These are phyloP conservation scores for Drosophila lacertosa DNA, from an alignment of 1,140 invertebrate species.

Conservation along the genomic window DNA sequence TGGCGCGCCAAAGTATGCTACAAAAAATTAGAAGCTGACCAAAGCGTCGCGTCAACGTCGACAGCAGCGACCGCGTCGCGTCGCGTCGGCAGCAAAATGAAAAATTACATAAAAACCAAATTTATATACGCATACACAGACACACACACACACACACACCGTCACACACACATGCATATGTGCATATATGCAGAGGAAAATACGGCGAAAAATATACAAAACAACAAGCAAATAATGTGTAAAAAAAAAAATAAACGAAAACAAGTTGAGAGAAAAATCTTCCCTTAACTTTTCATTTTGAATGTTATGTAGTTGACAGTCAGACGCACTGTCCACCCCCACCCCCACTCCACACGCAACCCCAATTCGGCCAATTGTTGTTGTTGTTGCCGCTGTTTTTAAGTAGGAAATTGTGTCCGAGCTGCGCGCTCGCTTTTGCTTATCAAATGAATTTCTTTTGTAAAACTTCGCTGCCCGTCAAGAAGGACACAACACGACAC, in stretches of 20 bases:
- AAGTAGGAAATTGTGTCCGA: conserved; percentile 81
- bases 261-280: conserved; percentile 54
- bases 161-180: conserved; percentile 17
- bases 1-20: conserved; percentile 61
- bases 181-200: conserved; percentile 26
- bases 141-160: conserved; percentile 12
- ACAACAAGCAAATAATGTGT: conserved; percentile 21
- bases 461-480: conserved; percentile 64
- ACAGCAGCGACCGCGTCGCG: conserved; percentile 28
- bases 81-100: conserved; percentile 58
- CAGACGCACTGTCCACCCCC: conserved; percentile 33
- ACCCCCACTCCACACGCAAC: conserved; percentile 19
- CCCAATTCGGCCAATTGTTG: conserved; percentile 15
- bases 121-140: conserved; percentile 50
- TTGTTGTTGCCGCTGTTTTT: conserved; percentile 54
- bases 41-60: conserved; percentile 23
- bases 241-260: too few relatives aligned
- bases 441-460: conserved; percentile 77
- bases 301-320: conserved; percentile 77
- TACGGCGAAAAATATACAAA: conserved; percentile 1
- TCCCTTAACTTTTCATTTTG: conserved; percentile 78
- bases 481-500: conserved; percentile 40
- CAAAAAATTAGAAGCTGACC: conserved; percentile 47
- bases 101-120: conserved; percentile 79
- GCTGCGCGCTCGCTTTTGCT: conserved; percentile 36